Evolutionary conservation across 1,140 invertebrate genomes (phyloP), one percentile per base, ranked within the genome.

Genomic region (Asbolus verrucosus): DNA sequence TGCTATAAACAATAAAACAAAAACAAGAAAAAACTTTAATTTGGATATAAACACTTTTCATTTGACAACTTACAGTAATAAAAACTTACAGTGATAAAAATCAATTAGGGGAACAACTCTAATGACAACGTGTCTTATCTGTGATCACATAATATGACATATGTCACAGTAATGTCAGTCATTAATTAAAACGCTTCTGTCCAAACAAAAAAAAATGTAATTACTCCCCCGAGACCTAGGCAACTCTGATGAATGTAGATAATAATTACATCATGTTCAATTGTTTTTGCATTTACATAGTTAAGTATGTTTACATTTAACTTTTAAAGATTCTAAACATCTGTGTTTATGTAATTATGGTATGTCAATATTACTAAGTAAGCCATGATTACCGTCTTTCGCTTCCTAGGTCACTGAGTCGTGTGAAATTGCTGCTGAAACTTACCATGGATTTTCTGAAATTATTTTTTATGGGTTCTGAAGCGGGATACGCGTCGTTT

Each of bases 221-320:
- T 27, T 19, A 14, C 11, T 54, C 46, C 46, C 33, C 11, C 6
- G 6, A n/a, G 33, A 8, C 11, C 19, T 21, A 54, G 19, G 27
- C 18, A 6, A 13, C 19, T 27, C 46, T 11, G 9, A 54, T 21
- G 19, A 27, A 6, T 18, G 18, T 46, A 18, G 14, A 46, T 46
- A 13, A 54, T 54, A 11, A 27, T 54, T 27, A 54, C 46, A 54
- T 54, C 21, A 54, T 27, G 19, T 8, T 54, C 21, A 27, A 54
- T 27, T 54, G 46, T 54, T 54, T 54, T 54, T 21, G 46, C 46
- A 21, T 54, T 24, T 54, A 54, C 46, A 54, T 11, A 27, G 46
- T 11, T 54, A 54, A 54, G 46, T 54, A 11, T 54, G 46, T 54
- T 54, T 54, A 54, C 21, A 27, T 14, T 54, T 27, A 21, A 54